Conservation (phyloP, 92 coral and sea anemone genomes). For the Phenganax subtilis region DNA sequence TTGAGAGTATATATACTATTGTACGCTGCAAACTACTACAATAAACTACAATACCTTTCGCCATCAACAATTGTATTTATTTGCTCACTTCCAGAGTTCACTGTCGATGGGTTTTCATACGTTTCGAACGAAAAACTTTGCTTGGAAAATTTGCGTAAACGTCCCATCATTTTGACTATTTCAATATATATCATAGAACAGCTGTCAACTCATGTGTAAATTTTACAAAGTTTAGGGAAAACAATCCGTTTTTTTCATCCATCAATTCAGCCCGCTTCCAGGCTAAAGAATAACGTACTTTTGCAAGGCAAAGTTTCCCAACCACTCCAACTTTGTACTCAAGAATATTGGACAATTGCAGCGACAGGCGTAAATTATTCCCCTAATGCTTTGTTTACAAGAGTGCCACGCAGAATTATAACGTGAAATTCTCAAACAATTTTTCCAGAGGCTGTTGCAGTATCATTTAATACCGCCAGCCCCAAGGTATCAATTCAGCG, state of each 20-base stretch:
- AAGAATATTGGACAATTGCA: too few relatives aligned
- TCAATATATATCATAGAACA: background rate
- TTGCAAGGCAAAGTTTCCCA: background rate
- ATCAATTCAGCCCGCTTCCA: background rate
- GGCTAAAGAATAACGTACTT: background rate
- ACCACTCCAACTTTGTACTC: too few relatives aligned
- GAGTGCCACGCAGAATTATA: background rate
- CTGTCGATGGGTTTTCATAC: conserved; percentile 14
- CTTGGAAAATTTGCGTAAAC: conserved; percentile 12
- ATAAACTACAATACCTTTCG: conserved; percentile 6
- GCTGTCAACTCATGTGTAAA: background rate
- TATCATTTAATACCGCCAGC: background rate
- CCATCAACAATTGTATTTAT: background rate
- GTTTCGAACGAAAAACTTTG: conserved; percentile 23
- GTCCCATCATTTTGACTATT: conserved; percentile 15
- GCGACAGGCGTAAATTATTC: too few relatives aligned
- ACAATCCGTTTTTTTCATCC: background rate
- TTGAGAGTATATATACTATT: background rate
- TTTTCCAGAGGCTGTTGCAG: background rate
- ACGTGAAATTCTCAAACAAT: background rate
- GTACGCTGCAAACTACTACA: background rate
- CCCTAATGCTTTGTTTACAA: background rate
- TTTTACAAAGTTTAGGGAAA: background rate
- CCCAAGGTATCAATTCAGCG: conserved; percentile 13
- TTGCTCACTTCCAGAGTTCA: background rate